A percentile compares a stretch with the other conserved stretches of the same genome.
Evolutionary conservation across 2,113 vertebrate genomes (phyloP).

Genomic region (Trachemys scripta): DNA sequence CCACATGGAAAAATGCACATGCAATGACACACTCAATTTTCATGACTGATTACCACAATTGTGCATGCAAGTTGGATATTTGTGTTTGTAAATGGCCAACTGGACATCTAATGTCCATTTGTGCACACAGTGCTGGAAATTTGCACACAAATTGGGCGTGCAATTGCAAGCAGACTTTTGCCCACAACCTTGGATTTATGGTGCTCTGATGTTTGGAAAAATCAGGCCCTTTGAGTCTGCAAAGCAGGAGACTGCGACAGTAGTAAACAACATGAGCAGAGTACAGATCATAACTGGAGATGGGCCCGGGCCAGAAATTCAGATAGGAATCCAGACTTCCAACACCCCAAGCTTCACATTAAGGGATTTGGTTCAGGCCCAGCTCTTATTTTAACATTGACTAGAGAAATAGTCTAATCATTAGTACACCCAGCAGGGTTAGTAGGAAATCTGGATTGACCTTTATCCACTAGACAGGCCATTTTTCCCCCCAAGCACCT

Average conservation of each 20-base stretch:
- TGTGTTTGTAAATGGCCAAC: accelerated
- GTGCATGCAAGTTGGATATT: not conserved
- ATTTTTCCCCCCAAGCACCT: not conserved
- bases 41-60: not conserved
- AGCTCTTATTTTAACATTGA: conserved; percentile 25
- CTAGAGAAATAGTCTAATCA: not conserved
- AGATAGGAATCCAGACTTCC: not conserved
- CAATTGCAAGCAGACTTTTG: not conserved
- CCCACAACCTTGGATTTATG: not conserved
- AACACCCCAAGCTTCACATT: not conserved
- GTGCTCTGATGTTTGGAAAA: not conserved
- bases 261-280: not conserved
- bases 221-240: not conserved
- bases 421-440: accelerated
- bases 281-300: not conserved
- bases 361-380: not conserved
- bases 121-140: not conserved
- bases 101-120: not conserved
- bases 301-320: not conserved
- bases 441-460: not conserved
- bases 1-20: not conserved
- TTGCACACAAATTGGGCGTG: not conserved
- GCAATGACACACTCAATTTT: not conserved
- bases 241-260: not conserved
- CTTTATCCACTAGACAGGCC: accelerated